Percentiles rank a stretch among this genome's conserved stretches.
Conservation (phyloP, 2,113 vertebrate species). For the Romanogobio albipinnatus region DNA sequence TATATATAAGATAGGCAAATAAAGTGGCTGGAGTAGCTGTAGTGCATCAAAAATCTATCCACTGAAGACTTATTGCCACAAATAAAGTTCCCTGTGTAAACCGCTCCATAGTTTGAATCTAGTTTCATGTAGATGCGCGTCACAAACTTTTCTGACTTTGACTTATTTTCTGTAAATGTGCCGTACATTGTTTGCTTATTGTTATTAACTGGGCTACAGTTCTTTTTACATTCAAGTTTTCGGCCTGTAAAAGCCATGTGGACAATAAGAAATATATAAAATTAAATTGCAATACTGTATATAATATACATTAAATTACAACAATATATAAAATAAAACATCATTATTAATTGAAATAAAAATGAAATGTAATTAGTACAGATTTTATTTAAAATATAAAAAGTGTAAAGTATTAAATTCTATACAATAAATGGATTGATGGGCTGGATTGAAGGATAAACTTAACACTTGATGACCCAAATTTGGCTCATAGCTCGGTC, state of each 20-base stretch:
- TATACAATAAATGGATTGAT: background rate
- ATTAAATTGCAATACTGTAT: background rate
- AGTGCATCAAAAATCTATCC: conserved; percentile 2
- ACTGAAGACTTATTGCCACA: background rate
- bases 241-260: background rate
- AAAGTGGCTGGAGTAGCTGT: background rate
- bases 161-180: background rate
- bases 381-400: background rate
- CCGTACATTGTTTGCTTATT: background rate
- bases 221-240: conserved; percentile 20
- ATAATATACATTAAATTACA: conserved; percentile 13
- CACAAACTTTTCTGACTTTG: background rate
- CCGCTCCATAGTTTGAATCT: background rate
- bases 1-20: background rate
- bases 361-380: background rate
- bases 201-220: background rate
- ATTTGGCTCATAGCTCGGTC: background rate
- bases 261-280: background rate
- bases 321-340: background rate
- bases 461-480: background rate
- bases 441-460: background rate
- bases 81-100: background rate
- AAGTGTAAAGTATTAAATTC: too few species aligned
- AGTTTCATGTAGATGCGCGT: background rate
- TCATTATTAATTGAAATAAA: background rate